These are phyloP conservation scores for Podilymbus podiceps DNA, from an alignment of 2,113 vertebrate species.

Conservation along the genomic window DNA sequence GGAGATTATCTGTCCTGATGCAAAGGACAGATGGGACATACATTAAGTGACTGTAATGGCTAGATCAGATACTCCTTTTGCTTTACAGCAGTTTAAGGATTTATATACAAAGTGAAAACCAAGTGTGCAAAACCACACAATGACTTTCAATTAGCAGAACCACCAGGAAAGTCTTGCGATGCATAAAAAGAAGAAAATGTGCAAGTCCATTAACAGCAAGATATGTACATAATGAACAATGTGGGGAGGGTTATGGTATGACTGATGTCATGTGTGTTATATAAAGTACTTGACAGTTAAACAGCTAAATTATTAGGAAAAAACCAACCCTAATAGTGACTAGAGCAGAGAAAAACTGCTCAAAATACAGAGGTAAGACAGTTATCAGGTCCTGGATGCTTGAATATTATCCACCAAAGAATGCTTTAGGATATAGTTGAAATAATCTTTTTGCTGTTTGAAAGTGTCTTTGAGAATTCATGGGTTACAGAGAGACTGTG, in stretches of 20 bases:
- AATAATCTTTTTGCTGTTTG: not conserved
- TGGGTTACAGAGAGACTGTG: not conserved
- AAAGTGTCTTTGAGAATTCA: not conserved
- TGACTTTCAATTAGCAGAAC: not conserved
- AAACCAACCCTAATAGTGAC: not conserved
- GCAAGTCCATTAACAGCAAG: not conserved
- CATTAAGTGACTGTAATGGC: not conserved
- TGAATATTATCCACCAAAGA: not conserved
- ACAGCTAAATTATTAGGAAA: not conserved
- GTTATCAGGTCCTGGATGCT: not conserved
- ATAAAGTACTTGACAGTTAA: not conserved
- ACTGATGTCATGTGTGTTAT: not conserved
- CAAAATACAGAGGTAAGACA: not conserved
- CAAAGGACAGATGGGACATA: not conserved
- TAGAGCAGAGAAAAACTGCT: not conserved
- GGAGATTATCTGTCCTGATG: constrained; percentile 15
- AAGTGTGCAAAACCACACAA: not conserved
- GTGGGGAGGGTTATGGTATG: not conserved
- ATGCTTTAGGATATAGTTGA: not conserved
- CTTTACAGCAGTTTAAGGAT: not conserved
- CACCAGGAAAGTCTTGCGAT: not conserved
- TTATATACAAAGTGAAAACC: not conserved
- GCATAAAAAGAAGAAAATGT: not conserved
- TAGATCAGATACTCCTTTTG: not conserved
- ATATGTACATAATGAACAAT: not conserved